Percentiles rank a stretch among this genome's conserved stretches.
Evolutionary conservation across 2,888 invertebrate genomes (phyloP).

Genomic region (Drosophila hamatofila): DNA sequence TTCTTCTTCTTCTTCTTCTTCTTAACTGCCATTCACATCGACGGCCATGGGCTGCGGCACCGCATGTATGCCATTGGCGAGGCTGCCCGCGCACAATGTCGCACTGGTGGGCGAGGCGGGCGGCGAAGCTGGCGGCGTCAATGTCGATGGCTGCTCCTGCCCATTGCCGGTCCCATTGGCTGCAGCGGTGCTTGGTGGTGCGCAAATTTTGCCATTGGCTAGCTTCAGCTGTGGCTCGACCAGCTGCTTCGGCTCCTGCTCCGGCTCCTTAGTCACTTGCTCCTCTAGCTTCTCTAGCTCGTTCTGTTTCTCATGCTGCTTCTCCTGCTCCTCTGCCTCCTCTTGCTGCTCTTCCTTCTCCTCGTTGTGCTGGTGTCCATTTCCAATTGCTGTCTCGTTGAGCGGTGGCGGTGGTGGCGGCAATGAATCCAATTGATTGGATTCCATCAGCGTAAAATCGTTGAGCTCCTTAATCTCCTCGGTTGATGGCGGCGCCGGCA

Average conservation of each 20-base stretch:
- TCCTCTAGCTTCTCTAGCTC: neutral
- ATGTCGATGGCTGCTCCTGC: conserved; percentile 63
- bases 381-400: conserved; percentile 26
- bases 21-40: conserved; percentile 83
- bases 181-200: conserved; percentile 13
- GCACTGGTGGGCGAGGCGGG: conserved; percentile 52
- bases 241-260: conserved; percentile 4
- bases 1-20: conserved; percentile 9
- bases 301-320: neutral
- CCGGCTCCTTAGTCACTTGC: neutral
- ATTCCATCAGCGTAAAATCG: conserved; percentile 80
- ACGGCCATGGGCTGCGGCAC: conserved; percentile 53
- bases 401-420: conserved; percentile 84
- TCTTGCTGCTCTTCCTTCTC: conserved; percentile 4
- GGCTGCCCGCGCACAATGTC: conserved; percentile 44
- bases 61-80: conserved; percentile 68
- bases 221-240: conserved; percentile 2
- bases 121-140: conserved; percentile 79
- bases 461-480: conserved; percentile 84
- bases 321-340: neutral
- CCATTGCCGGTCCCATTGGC: conserved; percentile 13
- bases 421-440: conserved; percentile 84
- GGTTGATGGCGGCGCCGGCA: conserved; percentile 84
- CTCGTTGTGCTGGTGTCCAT: conserved; percentile 15
- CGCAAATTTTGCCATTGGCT: conserved; percentile 26